Evolutionary conservation across 2,797 vertebrate species (phyloP).

Genomic region (Rhincodon typus): DNA sequence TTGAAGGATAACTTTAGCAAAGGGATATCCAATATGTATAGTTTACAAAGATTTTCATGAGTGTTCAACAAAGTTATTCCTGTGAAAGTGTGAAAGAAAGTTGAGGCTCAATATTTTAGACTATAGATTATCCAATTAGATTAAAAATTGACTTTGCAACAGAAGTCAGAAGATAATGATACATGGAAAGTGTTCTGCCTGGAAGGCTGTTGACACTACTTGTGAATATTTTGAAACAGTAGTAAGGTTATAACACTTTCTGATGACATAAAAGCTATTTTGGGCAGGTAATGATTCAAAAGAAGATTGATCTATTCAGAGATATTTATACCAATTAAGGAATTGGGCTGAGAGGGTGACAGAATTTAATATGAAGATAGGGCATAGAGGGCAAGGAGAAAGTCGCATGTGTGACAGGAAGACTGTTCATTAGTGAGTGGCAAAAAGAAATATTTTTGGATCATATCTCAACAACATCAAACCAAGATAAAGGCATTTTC

Average conservation of each 20-base stretch:
- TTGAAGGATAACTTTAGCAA: background rate
- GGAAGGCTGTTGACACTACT: background rate
- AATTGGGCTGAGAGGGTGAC: background rate
- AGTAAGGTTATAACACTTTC: background rate
- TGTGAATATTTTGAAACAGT: background rate
- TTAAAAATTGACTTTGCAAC: background rate
- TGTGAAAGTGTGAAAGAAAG: background rate
- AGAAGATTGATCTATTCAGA: slow-evolving; percentile 15
- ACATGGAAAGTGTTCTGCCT: background rate
- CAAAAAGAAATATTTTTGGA: background rate
- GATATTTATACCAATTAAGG: background rate
- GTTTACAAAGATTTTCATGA: background rate
- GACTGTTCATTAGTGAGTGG: background rate
- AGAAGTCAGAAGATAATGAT: background rate
- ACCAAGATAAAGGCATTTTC: background rate
- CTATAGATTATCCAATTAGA: slow-evolving; percentile 11
- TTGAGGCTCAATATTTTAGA: background rate
- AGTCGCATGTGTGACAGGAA: background rate
- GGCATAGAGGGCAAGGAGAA: background rate
- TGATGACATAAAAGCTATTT: slow-evolving; percentile 3
- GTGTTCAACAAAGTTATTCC: background rate
- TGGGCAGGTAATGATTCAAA: slow-evolving; percentile 9
- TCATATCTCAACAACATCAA: background rate
- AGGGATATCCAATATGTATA: background rate
- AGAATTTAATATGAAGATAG: slow-evolving; percentile 6